Evolutionary conservation across 2,797 vertebrate species (phyloP), one percentile per base, ranked within the genome.

Genomic region (Lycodopsis pacificus): DNA sequence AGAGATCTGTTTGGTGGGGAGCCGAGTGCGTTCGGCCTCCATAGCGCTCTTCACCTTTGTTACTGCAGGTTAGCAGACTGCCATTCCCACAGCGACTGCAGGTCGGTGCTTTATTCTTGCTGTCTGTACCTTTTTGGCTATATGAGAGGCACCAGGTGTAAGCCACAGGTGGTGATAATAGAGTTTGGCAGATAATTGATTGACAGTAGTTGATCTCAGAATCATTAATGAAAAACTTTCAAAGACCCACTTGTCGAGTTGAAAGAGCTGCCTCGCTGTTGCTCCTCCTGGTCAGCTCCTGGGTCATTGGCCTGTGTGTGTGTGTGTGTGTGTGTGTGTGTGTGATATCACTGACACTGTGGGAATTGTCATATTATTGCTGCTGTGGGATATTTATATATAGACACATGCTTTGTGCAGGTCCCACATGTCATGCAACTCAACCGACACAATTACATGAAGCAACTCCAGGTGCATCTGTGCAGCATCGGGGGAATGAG

Each of bases 341-440:
- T 30, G 25, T 57, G 62, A 81, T 63, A 61, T 42, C 62, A 38
- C 19, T 69, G 79, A 71, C 72, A 56, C 65, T 71, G 81, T 75
- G 70, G 44, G 49, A 66, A 42, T 46, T 79, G 75, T 73, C 65
- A 59, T 19, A 19, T 46, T 80, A 8, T 42, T 57, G 46, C 65
- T 8, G 40, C 65, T 57, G 61, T 12, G 30, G 65, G 68, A 61
- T 87, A 87, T 88, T 90, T 86, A 82, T 85, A 88, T 86, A 82
- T 85, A 88, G 77, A 61, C 58, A 2, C 1, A 14, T 71, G 42
- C 76, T 64, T 64, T 36, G 22, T 67, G 22, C 12, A 7, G 44
- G 66, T 71, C 63, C 48, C 54, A 32, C 61, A 51, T 76, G 58
- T 73, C 20, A 15, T 63, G 22, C n/a, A 44, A 22, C 65, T 59